Base-by-base conservation (phyloP, 2,888 invertebrate genomes). In the Brachynemurus nebulosus region DNA sequence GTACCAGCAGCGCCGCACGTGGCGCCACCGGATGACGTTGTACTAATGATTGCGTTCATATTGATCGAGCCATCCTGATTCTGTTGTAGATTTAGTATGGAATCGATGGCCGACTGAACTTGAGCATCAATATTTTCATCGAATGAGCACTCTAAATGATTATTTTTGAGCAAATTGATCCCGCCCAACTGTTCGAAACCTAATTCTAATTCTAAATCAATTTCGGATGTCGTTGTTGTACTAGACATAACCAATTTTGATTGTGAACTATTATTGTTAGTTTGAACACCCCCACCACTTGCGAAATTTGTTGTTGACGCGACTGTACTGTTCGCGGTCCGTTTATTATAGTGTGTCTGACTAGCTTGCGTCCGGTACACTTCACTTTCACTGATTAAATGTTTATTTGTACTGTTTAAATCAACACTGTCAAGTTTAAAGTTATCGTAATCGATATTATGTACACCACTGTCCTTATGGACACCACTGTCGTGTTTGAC, bases 41-140 rank as follows among this genome's bases (percentile, higher is more conserved):
- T 39, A 21, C 19, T 41, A 30, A 37, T 12, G 21, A 38, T 46
- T 43, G 11, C 20, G 23, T 40, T 23, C 35, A 27, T 18, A 4
- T 30, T 33, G 19, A 38, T 27, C 14, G 23, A 48, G 20, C 50
- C 51, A 40, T 56, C 53, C 45, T 37, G 67, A 60, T 53, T 71
- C 62, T 58, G 68, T 57, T 80, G 80, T 52, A 82, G 65, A 63
- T 82, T 82, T 49, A 84, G 65, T 57, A 84, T 84, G 57, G 81
- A 81, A 60, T 84, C 82, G 54, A 84, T 84, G 50, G 84, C 84
- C 57, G 78, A 81, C 61, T 84, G 82, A 48, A 85, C 83, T 61
- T 85, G 82, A 21, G 80, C 78, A 52, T 79, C 80, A 47, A 81
- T 78, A 54, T 78, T 78, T 54, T 79, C 78, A 53, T 75, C 73